Conservation (phyloP, 2,888 invertebrate genomes). For the Rotaria magnacalcarata region DNA sequence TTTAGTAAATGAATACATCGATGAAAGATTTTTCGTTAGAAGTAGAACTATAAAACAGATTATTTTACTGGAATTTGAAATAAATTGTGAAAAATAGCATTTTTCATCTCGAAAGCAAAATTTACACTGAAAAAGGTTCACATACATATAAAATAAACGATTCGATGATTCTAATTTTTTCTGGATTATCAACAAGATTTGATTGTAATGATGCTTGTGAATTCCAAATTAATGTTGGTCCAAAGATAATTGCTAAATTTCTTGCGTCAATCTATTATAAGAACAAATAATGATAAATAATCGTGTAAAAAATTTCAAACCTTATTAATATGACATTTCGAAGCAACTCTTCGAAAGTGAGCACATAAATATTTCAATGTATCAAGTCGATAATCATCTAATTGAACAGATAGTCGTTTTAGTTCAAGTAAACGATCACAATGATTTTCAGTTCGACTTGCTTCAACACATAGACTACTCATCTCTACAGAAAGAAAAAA, state of each 20-base stretch:
- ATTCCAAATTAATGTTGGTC: conserved; percentile 42
- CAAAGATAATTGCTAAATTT: conserved; percentile 45
- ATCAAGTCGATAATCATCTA: conserved; percentile 85
- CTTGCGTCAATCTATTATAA: conserved; percentile 22
- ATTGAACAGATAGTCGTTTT: conserved; percentile 69
- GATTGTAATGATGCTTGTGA: conserved; percentile 42
- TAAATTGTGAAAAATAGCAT: too few species aligned
- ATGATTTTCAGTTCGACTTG: conserved; percentile 78
- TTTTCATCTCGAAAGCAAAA: too few species aligned
- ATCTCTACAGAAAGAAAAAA: neutral
- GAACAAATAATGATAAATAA: neutral
- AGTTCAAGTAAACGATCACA: conserved; percentile 73
- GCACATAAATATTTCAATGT: conserved; percentile 83
- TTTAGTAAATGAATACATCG: too few species aligned
- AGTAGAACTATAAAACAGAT: too few species aligned
- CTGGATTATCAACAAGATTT: conserved; percentile 35
- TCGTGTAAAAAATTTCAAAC: conserved; percentile 49
- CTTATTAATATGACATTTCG: conserved; percentile 76
- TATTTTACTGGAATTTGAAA: too few species aligned
- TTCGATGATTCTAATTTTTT: conserved; percentile 39
- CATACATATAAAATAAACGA: conserved; percentile 44
- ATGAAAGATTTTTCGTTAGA: too few species aligned
- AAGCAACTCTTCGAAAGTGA: conserved; percentile 74
- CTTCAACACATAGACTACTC: conserved; percentile 78
- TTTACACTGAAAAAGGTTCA: neutral